Base-by-base conservation (phyloP, 2,797 vertebrate genomes). In the Tapirus indicus region DNA sequence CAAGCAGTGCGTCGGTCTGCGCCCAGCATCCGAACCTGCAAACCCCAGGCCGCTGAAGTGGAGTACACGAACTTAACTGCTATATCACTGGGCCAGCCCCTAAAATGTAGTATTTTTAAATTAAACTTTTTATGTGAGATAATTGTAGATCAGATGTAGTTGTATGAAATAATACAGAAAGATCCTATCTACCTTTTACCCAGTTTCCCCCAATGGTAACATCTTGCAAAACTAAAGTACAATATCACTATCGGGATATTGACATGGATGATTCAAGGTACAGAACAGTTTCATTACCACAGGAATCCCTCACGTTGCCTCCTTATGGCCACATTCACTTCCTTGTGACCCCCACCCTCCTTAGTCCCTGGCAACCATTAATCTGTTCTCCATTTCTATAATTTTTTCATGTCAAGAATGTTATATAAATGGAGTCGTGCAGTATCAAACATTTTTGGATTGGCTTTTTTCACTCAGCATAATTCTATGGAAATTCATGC, bases 71-170 rank as follows among this genome's bases (percentile, higher is more conserved):
- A 38, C 38, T 38, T 38, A 38, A 38, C 38, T 38, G 38, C 38
- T 38, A 38, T 38, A 38, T 4, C 38, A 38, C 38, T 38, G 38
- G 38, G 38, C 38, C 38, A 38, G 38, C 38, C 13, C 17, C 23
- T 86, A 82, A 92, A 96, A 52, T 85, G 18, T n/a, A 32, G n/a
- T 62, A 38, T 47, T 91, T 94, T 93, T 52, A 29, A 74, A 68
- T 56, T 85, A 69, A 66, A 47, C 1, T 60, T 85, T 91, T 93
- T 89, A 78, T 66, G 58, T 83, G 47, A 94, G 27, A 80, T 87
- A 69, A 56, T 64, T 44, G 2, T 62, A 52, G n/a, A 62, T 44
- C 38, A 79, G 66, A 54, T 41, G 21, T 7, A 94, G 35, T 56
- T 68, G 18, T 60, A 29, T 69, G 41, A 95, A 86, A 87, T 23